Evolutionary conservation across 2,888 invertebrate species (phyloP), one percentile per base, ranked within the genome.

Genomic region (Ormyrus rosae): DNA sequence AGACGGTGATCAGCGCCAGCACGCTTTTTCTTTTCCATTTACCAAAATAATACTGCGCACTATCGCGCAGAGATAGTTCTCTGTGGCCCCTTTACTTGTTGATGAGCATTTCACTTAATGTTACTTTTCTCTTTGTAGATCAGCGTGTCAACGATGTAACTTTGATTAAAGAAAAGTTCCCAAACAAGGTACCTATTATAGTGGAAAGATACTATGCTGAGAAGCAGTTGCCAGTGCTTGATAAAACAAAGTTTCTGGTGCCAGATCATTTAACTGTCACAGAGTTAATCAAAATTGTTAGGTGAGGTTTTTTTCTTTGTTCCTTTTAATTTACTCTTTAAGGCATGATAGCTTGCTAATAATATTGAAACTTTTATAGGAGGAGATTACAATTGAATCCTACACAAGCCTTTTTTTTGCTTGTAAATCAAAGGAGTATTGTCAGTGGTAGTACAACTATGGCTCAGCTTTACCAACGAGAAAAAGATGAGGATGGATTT

Each of bases 241-340:
- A 96, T 89, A 97, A 97, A 92, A 94, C 95, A 0, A 97, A 97
- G 91, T 97, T 96, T 91, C 91, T 97, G 86, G 96, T 97, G 11
- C 97, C 97, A 2, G 96, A 96, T 92, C 97, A 97, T 89, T 94
- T 97, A 67, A 95, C 96, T 0, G 96, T 97, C 94, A 96, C 96
- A 69, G 97, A 97, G 91, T 96, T 97, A 88, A 92, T 96, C 85
- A 95, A 95, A 82, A 96, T 97, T 81, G 95, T 97, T 91, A 95
- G 95, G 96, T 96, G 69, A 64, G 11, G 65, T 73, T 9, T 65
- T 56, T 65, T 65, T 45, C 0, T 45, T 55, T 7, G 50, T 72
- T 64, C 13, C 34, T 48, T 46, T 74, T 80, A n/a, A 55, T 58
- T 70, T 65, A 7, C 51, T 45, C 48, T 64, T 77, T 34, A 65